phyloP scores from a whole-genome alignment of 2,888 invertebrate genomes.

The Asteroscopus sphinx region DNA sequence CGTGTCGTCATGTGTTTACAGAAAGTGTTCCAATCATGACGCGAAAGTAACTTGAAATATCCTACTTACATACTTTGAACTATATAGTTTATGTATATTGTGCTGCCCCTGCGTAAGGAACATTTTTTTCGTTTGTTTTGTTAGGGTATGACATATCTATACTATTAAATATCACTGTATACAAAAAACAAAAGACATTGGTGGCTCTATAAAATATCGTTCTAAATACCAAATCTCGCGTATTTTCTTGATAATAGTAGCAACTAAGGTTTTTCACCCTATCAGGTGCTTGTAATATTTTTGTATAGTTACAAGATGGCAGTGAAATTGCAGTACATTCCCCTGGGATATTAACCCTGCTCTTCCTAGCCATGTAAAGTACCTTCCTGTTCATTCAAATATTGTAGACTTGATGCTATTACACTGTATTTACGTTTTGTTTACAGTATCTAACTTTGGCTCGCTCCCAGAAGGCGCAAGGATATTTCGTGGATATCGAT shows the following conservation, averaged over 20 bases:
- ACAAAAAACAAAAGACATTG: too few relatives aligned
- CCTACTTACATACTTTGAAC: too few relatives aligned
- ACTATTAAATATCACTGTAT: too few relatives aligned
- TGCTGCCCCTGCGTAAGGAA: too few relatives aligned
- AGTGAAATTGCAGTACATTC: conserved; percentile 84
- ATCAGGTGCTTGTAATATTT: conserved; percentile 82
- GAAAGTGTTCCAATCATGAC: too few relatives aligned
- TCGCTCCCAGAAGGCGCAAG: conserved; percentile 31
- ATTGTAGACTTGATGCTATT: conserved; percentile 58
- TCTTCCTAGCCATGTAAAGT: conserved; percentile 75
- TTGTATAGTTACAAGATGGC: conserved; percentile 75
- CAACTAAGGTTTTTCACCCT: conserved; percentile 42
- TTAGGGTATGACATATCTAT: too few relatives aligned
- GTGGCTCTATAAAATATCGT: too few relatives aligned
- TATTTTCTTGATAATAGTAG: neutral
- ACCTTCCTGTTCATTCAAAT: conserved; percentile 81
- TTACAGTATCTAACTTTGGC: conserved; percentile 54
- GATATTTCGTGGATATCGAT: conserved; percentile 28
- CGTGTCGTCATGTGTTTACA: too few relatives aligned
- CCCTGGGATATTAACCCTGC: conserved; percentile 84
- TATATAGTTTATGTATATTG: too few relatives aligned
- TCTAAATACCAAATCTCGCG: too few relatives aligned
- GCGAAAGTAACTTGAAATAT: too few relatives aligned
- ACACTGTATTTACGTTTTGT: conserved; percentile 59
- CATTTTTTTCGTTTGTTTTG: too few relatives aligned